phyloP scores from a whole-genome alignment of 2,113 vertebrate genomes.

The Gnathonemus longibarbis region DNA sequence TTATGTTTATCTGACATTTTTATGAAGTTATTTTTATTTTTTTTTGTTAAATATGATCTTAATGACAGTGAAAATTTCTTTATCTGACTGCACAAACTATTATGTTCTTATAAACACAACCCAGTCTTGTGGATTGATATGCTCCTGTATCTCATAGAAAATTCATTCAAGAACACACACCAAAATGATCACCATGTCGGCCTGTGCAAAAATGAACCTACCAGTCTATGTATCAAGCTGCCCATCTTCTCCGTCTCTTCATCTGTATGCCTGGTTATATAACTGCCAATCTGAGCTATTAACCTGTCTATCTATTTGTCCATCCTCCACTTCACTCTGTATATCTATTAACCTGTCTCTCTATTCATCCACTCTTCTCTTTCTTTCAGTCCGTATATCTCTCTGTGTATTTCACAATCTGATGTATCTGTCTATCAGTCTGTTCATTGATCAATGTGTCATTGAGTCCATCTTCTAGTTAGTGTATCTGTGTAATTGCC shows the following conservation, averaged over 20 bases:
- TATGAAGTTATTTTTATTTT: background rate
- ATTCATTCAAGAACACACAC: background rate
- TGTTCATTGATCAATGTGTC: background rate
- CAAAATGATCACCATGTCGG: background rate
- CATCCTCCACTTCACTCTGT: background rate
- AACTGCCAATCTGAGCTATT: background rate
- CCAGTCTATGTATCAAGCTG: background rate
- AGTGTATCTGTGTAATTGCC: background rate
- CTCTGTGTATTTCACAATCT: background rate
- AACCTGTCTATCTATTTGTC: background rate
- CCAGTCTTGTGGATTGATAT: background rate
- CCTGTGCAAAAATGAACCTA: background rate
- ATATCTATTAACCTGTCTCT: background rate
- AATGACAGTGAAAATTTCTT: background rate
- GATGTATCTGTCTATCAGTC: background rate
- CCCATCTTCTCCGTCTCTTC: background rate
- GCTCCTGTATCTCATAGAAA: background rate
- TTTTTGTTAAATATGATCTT: background rate
- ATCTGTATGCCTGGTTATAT: background rate
- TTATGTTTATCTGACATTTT: background rate
- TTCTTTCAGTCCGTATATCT: background rate
- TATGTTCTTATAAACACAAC: background rate
- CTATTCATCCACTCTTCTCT: background rate
- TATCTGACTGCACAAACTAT: background rate
- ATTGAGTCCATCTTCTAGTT: background rate